Evolutionary conservation across 2,113 vertebrate genomes (phyloP).

Genomic region (Progne subis): DNA sequence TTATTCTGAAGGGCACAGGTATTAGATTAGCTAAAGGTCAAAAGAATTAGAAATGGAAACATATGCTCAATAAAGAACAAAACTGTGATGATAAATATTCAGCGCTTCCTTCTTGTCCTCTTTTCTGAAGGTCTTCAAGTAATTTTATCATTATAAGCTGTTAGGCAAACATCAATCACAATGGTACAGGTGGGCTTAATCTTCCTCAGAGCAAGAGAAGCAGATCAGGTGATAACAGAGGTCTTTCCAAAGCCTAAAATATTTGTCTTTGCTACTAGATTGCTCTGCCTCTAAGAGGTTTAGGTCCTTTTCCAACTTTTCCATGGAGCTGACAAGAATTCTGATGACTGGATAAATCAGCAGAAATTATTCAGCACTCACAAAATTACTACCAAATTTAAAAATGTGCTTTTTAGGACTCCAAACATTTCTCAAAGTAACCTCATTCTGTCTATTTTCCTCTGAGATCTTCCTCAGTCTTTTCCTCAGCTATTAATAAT

Average conservation of each 20-base stretch:
- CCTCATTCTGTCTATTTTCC: neutral
- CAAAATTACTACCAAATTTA: neutral
- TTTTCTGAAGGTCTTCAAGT: conserved; percentile 6
- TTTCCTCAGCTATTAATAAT: neutral
- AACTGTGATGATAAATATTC: conserved; percentile 34
- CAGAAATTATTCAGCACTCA: neutral
- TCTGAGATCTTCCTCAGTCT: neutral
- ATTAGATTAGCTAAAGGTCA: conserved; percentile 23
- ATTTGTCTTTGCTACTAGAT: neutral
- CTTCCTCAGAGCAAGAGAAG: neutral
- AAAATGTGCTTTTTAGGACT: neutral
- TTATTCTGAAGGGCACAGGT: neutral
- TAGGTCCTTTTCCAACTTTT: neutral
- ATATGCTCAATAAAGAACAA: neutral
- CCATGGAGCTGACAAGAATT: neutral
- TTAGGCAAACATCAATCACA: conserved; percentile 27
- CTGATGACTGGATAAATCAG: neutral
- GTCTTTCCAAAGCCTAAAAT: neutral
- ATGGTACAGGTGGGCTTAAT: neutral
- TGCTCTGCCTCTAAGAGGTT: neutral
- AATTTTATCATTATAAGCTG: conserved; percentile 13
- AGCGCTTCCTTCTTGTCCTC: neutral
- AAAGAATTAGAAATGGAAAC: neutral
- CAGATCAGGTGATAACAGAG: neutral
- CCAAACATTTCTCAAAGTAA: neutral